A percentile compares a stretch with the other conserved stretches of the same genome.
Evolutionary conservation across 53 echinoderm and acorn worm genomes (phyloP).

Genomic region (Patiria pectinifera): DNA sequence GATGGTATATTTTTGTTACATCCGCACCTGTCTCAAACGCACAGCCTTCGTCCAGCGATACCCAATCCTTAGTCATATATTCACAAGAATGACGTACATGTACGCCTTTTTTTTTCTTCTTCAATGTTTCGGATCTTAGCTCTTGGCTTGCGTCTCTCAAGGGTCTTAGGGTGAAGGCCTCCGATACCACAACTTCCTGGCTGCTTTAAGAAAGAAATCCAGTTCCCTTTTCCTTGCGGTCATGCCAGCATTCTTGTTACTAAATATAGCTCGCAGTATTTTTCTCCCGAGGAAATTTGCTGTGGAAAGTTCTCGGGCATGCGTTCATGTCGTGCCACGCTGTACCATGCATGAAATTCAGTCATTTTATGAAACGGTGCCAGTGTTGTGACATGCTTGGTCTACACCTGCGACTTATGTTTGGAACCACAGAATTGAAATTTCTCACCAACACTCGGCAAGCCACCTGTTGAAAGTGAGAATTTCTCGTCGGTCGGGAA

Average conservation of each 20-base stretch:
- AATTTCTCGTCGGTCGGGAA: too few species aligned
- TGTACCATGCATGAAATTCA: neutral
- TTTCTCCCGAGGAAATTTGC: neutral
- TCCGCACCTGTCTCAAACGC: neutral
- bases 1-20: neutral
- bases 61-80: neutral
- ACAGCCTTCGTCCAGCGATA: neutral
- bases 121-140: neutral
- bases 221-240: neutral
- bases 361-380: neutral
- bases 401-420: too few species aligned
- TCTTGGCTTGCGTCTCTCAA: neutral
- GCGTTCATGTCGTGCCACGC: neutral
- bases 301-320: neutral
- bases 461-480: too few species aligned
- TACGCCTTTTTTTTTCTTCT: neutral
- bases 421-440: too few species aligned
- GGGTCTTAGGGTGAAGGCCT: neutral
- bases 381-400: neutral
- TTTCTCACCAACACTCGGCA: too few species aligned
- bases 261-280: neutral
- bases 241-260: neutral
- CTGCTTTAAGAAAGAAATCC: neutral
- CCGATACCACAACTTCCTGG: neutral
- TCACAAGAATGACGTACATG: neutral